These are phyloP conservation scores for Drosophila testacea DNA, from an alignment of 2,888 invertebrate species.

Conservation along the genomic window DNA sequence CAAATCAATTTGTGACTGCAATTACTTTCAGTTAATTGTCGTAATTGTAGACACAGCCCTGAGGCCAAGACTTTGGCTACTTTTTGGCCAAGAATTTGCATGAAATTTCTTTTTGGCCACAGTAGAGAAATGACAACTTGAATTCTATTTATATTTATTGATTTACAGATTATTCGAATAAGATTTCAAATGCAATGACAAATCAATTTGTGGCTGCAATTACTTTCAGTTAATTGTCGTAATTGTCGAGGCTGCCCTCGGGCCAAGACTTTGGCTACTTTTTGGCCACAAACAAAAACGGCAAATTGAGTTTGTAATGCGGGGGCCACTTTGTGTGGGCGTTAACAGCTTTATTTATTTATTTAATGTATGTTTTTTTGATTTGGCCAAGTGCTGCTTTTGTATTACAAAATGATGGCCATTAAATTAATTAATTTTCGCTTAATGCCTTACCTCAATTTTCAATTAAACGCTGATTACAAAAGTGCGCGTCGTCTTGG, in stretches of 20 bases:
- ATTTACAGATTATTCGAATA: neutral
- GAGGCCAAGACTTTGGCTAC: conserved; percentile 35
- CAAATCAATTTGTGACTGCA: conserved; percentile 63
- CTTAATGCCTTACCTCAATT: conserved; percentile 47
- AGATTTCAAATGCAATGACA: conserved; percentile 61
- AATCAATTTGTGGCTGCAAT: conserved; percentile 60
- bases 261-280: conserved; percentile 39
- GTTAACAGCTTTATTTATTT: conserved; percentile 14
- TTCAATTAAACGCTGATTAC: conserved; percentile 70
- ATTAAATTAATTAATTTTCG: conserved; percentile 73
- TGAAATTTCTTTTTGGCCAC: conserved; percentile 49
- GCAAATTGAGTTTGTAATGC: conserved; percentile 2
- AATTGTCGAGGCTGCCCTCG: conserved; percentile 31
- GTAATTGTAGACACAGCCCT: conserved; percentile 13
- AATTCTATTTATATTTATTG: conserved; percentile 10
- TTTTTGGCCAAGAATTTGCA: conserved; percentile 45
- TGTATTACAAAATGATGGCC: conserved; percentile 63
- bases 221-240: conserved; percentile 48
- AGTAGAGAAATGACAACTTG: neutral
- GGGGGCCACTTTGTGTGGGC: conserved; percentile 24
- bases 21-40: conserved; percentile 50
- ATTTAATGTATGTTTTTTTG: conserved; percentile 9
- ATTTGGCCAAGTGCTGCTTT: conserved; percentile 41
- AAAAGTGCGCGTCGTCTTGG: conserved; percentile 20
- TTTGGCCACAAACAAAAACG: conserved; percentile 28